Conservation (phyloP, 2,888 invertebrate genomes). For the Colletes collaris region DNA sequence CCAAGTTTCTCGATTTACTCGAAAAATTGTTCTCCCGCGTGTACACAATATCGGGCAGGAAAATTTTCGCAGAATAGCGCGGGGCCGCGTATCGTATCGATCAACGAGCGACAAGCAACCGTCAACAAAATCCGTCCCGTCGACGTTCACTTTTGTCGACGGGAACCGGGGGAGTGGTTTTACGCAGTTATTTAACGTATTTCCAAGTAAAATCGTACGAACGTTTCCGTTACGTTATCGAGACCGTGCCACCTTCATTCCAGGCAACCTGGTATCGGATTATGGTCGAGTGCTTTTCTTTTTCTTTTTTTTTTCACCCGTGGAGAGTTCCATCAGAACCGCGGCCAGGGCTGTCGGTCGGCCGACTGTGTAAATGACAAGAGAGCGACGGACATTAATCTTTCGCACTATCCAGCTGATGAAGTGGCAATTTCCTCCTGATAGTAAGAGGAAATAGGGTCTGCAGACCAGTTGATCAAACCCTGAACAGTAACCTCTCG, state of each 20-base stretch:
- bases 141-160: not conserved
- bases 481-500: slow-evolving; percentile 69
- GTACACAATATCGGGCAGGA: too few relatives aligned
- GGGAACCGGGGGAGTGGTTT: not conserved
- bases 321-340: slow-evolving; percentile 37
- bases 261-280: not conserved
- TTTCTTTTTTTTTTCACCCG: slow-evolving; percentile 36
- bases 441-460: slow-evolving; percentile 80
- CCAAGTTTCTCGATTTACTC: too few relatives aligned
- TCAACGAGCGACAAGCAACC: not conserved
- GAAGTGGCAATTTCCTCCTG: slow-evolving; percentile 81
- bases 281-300: slow-evolving; percentile 12
- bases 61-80: not conserved
- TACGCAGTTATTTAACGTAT: not conserved
- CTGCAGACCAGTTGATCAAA: slow-evolving; percentile 77
- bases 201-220: not conserved
- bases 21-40: not conserved
- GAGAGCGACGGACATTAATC: slow-evolving; percentile 73
- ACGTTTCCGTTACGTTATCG: too few relatives aligned
- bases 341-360: slow-evolving; percentile 34
- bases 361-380: slow-evolving; percentile 67
- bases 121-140: not conserved
- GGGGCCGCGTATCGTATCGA: not conserved
- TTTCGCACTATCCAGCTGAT: slow-evolving; percentile 77
- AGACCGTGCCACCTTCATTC: too few relatives aligned